Evolutionary conservation across 2,797 vertebrate genomes (phyloP).

Genomic region (Clarias platycephalus): DNA sequence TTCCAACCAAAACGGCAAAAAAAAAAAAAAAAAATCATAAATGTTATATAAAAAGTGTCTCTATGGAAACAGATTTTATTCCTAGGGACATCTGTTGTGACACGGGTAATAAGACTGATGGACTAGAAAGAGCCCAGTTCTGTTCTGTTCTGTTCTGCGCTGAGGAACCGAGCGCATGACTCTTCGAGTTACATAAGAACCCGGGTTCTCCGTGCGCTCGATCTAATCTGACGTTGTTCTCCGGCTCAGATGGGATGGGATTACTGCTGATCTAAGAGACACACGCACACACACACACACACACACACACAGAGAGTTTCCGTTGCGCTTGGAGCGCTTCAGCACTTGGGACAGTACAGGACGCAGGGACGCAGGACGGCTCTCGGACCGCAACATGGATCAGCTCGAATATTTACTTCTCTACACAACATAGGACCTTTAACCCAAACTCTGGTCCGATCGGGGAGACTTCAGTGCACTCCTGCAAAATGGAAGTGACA

Average conservation of each 20-base stretch:
- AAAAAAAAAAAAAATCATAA: not conserved
- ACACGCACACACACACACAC: conserved; percentile 44
- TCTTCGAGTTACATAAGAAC: conserved; percentile 57
- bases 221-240: conserved; percentile 67
- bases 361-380: not conserved
- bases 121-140: not conserved
- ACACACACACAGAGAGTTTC: conserved; percentile 45
- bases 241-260: conserved; percentile 41
- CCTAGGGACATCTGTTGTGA: not conserved
- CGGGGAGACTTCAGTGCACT: not conserved
- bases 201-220: conserved; percentile 40
- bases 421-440: conserved; percentile 7
- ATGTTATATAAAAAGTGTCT: not conserved
- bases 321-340: conserved; percentile 33
- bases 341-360: conserved; percentile 48
- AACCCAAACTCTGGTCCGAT: conserved; percentile 20
- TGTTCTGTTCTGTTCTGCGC: not conserved
- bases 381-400: conserved; percentile 62
- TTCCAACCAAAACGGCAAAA: not conserved
- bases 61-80: not conserved
- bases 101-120: not conserved
- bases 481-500: conserved; percentile 77
- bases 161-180: not conserved
- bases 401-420: conserved; percentile 24
- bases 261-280: conserved; percentile 38